Percentiles rank a stretch among this genome's conserved stretches.
These are phyloP conservation scores for Tholera decimalis DNA, from an alignment of 2,888 invertebrate species.

Conservation along the genomic window DNA sequence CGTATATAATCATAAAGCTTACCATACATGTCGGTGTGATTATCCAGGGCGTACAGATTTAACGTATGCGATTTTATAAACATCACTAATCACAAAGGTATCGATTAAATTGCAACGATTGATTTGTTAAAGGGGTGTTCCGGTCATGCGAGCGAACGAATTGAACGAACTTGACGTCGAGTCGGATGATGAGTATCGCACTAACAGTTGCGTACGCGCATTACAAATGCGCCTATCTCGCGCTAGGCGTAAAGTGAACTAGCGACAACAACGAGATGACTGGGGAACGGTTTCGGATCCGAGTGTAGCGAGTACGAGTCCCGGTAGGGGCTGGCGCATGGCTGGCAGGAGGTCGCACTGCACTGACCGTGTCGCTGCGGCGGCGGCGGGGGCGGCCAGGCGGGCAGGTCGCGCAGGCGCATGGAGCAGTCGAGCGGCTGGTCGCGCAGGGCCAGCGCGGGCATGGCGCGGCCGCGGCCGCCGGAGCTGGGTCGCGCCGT, in stretches of 20 bases:
- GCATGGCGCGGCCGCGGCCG: slow-evolving; percentile 92
- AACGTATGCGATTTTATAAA: slow-evolving; percentile 39
- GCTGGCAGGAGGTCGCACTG: slow-evolving; percentile 23
- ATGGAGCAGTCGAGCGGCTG: slow-evolving; percentile 95
- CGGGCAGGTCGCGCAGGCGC: slow-evolving; percentile 88
- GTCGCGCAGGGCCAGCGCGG: slow-evolving; percentile 92
- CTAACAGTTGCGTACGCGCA: slow-evolving; percentile 63
- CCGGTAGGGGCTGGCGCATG: no score
- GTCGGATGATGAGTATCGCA: slow-evolving; percentile 45
- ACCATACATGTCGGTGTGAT: slow-evolving; percentile 40
- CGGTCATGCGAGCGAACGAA: background rate
- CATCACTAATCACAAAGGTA: slow-evolving; percentile 61
- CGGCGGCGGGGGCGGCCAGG: slow-evolving; percentile 85
- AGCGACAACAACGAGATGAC: slow-evolving; percentile 47
- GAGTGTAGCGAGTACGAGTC: slow-evolving; percentile 62
- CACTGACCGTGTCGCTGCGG: slow-evolving; percentile 84
- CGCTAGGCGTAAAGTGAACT: slow-evolving; percentile 54
- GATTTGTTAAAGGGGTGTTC: background rate
- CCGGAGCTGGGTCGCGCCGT: slow-evolving; percentile 90
- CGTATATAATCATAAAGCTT: slow-evolving; percentile 48
- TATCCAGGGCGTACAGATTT: slow-evolving; percentile 32
- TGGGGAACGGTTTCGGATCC: slow-evolving; percentile 57
- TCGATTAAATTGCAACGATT: slow-evolving; percentile 18
- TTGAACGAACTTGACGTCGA: slow-evolving; percentile 1
- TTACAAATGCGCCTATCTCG: slow-evolving; percentile 59